phyloP scores from a whole-genome alignment of 2,888 invertebrate species.

The Geotrupes spiniger region DNA sequence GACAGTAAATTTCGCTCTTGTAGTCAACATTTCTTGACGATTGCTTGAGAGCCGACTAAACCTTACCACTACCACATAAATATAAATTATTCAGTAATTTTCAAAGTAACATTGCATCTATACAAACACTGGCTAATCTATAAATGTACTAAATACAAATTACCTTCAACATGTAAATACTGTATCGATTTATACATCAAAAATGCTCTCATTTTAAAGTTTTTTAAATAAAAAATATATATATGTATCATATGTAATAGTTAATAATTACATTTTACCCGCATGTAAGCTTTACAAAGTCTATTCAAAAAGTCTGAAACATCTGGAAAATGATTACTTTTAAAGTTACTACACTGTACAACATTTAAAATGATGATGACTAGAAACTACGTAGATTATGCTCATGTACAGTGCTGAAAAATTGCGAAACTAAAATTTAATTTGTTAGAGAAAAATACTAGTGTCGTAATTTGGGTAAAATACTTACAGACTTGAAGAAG shows the following conservation, averaged over 20 bases:
- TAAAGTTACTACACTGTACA: constrained; percentile 2
- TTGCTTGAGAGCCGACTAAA: no score
- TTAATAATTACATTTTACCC: constrained; percentile 1
- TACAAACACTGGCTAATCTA: neutral
- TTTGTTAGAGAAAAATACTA: no score
- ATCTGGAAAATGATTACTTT: constrained; percentile 3
- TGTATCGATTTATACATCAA: neutral
- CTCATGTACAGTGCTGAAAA: no score
- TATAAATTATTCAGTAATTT: neutral
- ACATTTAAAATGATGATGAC: constrained; percentile 2
- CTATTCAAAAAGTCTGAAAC: constrained; percentile 1
- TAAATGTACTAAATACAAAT: constrained; percentile 6
- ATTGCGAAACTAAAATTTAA: no score
- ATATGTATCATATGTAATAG: neutral
- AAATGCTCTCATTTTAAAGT: neutral
- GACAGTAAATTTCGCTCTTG: no score
- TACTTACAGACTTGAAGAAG: no score
- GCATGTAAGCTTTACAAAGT: constrained; percentile 1
- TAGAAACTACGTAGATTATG: no score
- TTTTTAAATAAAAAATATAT: constrained; percentile 1
- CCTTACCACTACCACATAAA: neutral
- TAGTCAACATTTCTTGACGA: no score
- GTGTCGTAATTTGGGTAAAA: no score
- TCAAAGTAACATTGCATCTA: constrained; percentile 1
- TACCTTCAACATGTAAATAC: constrained; percentile 3